These are phyloP conservation scores for Nestor notabilis DNA, from an alignment of 2,113 vertebrate genomes.

Conservation along the genomic window DNA sequence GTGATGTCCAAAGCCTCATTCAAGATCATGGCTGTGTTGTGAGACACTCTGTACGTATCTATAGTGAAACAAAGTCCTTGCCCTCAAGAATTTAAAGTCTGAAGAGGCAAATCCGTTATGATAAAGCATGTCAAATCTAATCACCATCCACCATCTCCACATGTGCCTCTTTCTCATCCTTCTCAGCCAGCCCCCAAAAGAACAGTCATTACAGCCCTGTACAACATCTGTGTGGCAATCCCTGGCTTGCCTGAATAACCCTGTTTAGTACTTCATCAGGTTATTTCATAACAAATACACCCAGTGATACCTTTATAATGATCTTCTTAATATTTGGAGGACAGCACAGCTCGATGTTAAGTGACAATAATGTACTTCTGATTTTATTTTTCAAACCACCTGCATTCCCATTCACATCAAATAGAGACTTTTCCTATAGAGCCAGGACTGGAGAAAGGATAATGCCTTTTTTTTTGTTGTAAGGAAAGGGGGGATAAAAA, in stretches of 20 bases:
- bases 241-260: background rate
- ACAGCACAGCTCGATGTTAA: background rate
- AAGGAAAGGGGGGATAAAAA: background rate
- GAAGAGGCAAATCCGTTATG: constrained; percentile 32
- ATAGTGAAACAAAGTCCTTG: background rate
- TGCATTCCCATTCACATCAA: constrained; percentile 26
- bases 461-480: background rate
- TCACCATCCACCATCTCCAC: background rate
- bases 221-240: background rate
- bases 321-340: background rate
- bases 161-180: background rate
- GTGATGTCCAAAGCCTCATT: background rate
- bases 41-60: background rate
- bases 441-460: constrained; percentile 48
- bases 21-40: background rate
- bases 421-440: constrained; percentile 41
- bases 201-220: background rate
- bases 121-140: constrained; percentile 25
- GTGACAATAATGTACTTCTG: constrained; percentile 5
- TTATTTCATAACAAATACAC: constrained; percentile 52
- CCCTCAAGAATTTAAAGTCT: background rate
- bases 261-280: constrained; percentile 26
- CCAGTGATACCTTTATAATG: constrained; percentile 50
- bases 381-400: constrained; percentile 58
- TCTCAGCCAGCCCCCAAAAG: constrained; percentile 20